Evolutionary conservation across 2,888 invertebrate species (phyloP).

Genomic region (Mermis nigrescens): DNA sequence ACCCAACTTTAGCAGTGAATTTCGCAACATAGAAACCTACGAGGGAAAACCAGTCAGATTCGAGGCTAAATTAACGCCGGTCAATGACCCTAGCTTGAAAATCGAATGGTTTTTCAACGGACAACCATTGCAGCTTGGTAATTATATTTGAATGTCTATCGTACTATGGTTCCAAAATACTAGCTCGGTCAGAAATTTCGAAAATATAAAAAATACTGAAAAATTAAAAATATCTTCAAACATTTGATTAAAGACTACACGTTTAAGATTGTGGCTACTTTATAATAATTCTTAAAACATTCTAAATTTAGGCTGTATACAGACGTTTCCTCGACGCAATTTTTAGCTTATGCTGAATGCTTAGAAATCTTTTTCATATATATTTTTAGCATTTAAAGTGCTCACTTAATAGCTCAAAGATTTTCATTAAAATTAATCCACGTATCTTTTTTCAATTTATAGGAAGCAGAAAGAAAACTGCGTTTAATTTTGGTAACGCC

Average conservation of each 20-base stretch:
- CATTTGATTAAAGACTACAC: no score
- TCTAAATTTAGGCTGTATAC: no score
- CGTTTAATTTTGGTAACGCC: conserved; percentile 95
- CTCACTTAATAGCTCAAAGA: no score
- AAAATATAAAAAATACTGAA: neutral
- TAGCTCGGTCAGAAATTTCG: neutral
- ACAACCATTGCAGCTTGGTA: conserved; percentile 43
- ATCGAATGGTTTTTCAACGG: conserved; percentile 91
- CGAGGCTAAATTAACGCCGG: conserved; percentile 77
- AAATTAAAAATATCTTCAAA: no score
- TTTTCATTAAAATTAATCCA: no score
- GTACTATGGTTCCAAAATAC: neutral
- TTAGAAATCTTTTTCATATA: no score
- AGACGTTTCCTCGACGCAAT: no score
- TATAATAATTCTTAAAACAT: no score
- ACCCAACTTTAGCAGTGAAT: conserved; percentile 73
- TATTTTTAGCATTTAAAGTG: no score
- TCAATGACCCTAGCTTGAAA: conserved; percentile 74
- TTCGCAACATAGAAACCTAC: conserved; percentile 73
- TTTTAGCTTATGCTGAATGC: no score
- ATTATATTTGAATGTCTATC: neutral
- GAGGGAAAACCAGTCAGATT: conserved; percentile 86
- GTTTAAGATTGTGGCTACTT: no score
- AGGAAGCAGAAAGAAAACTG: conserved; percentile 88
- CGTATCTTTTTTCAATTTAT: no score